A percentile compares a stretch with the other conserved stretches of the same genome.
Evolutionary conservation across 2,113 vertebrate genomes (phyloP).

Genomic region (Butorides virescens): DNA sequence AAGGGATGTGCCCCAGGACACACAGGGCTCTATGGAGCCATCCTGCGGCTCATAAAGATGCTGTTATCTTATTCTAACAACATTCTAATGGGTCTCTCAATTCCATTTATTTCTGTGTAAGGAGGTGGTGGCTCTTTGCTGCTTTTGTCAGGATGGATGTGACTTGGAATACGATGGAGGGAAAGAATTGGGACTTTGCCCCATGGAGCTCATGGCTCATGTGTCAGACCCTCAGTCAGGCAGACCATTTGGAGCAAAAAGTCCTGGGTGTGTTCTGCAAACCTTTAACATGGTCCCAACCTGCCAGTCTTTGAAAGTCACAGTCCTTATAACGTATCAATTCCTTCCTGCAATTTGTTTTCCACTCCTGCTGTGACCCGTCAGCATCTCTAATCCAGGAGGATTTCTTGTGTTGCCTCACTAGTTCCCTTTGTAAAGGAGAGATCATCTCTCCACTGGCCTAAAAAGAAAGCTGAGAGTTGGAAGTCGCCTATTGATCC

Average conservation of each 20-base stretch:
- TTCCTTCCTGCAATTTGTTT: neutral
- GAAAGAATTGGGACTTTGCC: neutral
- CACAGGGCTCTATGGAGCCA: neutral
- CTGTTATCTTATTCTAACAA: neutral
- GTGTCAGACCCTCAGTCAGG: neutral
- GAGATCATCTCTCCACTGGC: neutral
- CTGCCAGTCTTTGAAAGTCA: neutral
- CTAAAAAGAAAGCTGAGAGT: neutral
- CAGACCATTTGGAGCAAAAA: neutral
- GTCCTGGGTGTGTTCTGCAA: neutral
- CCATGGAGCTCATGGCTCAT: neutral
- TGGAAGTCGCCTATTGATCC: neutral
- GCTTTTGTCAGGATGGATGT: neutral
- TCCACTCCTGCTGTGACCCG: neutral
- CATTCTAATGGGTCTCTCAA: neutral
- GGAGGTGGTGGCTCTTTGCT: accelerated
- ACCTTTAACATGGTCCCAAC: neutral
- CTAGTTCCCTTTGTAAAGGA: neutral
- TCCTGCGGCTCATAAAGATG: neutral
- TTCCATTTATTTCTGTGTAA: neutral
- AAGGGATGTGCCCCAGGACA: neutral
- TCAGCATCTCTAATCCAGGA: neutral
- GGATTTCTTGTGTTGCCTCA: neutral
- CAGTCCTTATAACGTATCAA: neutral
- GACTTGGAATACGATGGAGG: neutral